Evolutionary conservation across 2,888 invertebrate species (phyloP).

Genomic region (Subacronicta megacephala): DNA sequence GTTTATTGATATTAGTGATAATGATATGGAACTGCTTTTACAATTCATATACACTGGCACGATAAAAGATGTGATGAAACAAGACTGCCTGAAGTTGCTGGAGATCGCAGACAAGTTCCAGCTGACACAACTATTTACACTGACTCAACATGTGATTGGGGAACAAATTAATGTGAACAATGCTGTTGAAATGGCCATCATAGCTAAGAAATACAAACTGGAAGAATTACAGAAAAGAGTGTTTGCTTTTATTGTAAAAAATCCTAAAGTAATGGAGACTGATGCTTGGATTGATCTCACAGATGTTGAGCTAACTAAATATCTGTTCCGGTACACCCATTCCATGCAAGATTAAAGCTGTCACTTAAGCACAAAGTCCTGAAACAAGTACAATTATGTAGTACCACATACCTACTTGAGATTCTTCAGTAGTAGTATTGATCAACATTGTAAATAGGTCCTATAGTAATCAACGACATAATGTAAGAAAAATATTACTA

Average conservation of each 20-base stretch:
- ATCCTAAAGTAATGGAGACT: constrained; percentile 72
- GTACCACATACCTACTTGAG: constrained; percentile 13
- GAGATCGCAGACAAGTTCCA: constrained; percentile 72
- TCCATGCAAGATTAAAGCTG: constrained; percentile 35
- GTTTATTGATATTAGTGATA: constrained; percentile 69
- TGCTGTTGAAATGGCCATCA: constrained; percentile 73
- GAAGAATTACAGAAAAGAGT: constrained; percentile 65
- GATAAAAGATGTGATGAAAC: constrained; percentile 67
- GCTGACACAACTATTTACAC: constrained; percentile 64
- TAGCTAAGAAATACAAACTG: constrained; percentile 75
- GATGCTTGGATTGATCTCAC: constrained; percentile 75
- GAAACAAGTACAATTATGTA: constrained; percentile 33
- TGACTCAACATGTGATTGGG: constrained; percentile 67
- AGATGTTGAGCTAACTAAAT: constrained; percentile 75
- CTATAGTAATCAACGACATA: not conserved
- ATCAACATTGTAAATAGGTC: constrained; percentile 10
- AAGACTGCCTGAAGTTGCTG: constrained; percentile 69
- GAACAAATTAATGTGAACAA: constrained; percentile 72
- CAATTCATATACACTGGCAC: constrained; percentile 78
- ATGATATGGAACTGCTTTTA: constrained; percentile 73
- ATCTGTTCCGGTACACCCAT: constrained; percentile 65
- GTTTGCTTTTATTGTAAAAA: constrained; percentile 72
- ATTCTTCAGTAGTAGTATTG: constrained; percentile 1
- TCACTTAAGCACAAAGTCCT: constrained; percentile 14
- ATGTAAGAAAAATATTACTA: not conserved